Evolutionary conservation across 2,797 vertebrate species (phyloP).

Genomic region (Anomalospiza imberbis): DNA sequence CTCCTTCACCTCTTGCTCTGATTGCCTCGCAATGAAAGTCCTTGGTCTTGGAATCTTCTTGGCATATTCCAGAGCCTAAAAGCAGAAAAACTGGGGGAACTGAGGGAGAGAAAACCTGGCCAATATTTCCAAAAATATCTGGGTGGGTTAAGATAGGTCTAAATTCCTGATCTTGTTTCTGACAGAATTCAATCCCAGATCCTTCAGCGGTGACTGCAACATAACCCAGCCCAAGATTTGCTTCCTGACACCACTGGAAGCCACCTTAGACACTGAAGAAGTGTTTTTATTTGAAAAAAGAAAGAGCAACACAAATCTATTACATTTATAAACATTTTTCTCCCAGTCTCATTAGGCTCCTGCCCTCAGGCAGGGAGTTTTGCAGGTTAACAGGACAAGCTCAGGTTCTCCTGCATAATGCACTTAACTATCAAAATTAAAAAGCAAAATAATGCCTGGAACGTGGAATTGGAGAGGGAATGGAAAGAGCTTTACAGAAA

Average conservation of each 20-base stretch:
- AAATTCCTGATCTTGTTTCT: not conserved
- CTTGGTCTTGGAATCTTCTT: constrained; percentile 85
- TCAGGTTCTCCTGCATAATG: not conserved
- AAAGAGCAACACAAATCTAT: fast-evolving
- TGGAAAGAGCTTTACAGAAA: not conserved
- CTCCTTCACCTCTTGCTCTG: not conserved
- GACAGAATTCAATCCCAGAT: not conserved
- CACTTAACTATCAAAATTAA: not conserved
- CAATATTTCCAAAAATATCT: not conserved
- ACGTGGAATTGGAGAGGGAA: not conserved
- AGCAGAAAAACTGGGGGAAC: not conserved
- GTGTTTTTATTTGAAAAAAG: not conserved
- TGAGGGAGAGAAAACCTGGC: not conserved
- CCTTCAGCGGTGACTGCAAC: not conserved
- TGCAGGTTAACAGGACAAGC: not conserved
- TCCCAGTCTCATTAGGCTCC: not conserved
- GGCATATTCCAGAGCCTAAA: constrained; percentile 89
- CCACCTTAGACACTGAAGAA: not conserved
- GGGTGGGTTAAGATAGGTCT: not conserved
- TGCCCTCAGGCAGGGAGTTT: not conserved
- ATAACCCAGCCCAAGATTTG: not conserved
- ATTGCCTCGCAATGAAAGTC: not conserved
- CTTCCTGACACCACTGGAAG: not conserved
- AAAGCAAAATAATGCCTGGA: not conserved
- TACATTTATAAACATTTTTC: not conserved